phyloP scores from a whole-genome alignment of 2,888 invertebrate genomes.

The Mechanitis mazaeus region DNA sequence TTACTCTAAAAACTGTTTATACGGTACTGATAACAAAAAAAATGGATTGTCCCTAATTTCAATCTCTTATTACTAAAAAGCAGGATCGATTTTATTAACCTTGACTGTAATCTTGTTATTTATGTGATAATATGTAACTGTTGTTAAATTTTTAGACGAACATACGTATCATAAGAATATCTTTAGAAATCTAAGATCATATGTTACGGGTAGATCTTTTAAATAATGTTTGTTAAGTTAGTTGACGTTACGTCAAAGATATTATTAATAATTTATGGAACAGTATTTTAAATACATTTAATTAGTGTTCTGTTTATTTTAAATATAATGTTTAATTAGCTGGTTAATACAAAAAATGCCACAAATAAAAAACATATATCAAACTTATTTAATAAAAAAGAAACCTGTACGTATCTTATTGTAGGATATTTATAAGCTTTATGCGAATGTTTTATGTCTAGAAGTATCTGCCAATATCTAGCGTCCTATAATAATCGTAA shows the following conservation, averaged over 20 bases:
- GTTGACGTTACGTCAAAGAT: no score
- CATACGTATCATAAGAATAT: constrained; percentile 13
- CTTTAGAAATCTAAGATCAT: neutral
- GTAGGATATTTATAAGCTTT: constrained; percentile 17
- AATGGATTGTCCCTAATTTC: no score
- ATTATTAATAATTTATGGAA: no score
- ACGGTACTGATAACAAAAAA: no score
- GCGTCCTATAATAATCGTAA: constrained; percentile 17
- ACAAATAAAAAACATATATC: no score
- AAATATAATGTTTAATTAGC: no score
- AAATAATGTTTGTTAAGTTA: neutral
- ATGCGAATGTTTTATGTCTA: constrained; percentile 10
- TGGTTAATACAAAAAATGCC: no score
- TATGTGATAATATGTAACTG: constrained; percentile 24
- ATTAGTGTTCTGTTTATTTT: no score
- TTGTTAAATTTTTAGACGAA: constrained; percentile 41
- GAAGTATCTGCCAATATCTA: constrained; percentile 20
- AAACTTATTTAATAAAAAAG: neutral
- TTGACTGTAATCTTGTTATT: constrained; percentile 1
- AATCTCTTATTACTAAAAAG: no score
- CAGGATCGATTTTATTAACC: neutral
- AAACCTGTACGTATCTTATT: neutral
- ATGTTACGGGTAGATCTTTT: neutral
- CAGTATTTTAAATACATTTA: no score
- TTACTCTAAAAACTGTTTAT: no score